Evolutionary conservation across 2,888 invertebrate genomes (phyloP).

Genomic region (Yponomeuta sedellus): DNA sequence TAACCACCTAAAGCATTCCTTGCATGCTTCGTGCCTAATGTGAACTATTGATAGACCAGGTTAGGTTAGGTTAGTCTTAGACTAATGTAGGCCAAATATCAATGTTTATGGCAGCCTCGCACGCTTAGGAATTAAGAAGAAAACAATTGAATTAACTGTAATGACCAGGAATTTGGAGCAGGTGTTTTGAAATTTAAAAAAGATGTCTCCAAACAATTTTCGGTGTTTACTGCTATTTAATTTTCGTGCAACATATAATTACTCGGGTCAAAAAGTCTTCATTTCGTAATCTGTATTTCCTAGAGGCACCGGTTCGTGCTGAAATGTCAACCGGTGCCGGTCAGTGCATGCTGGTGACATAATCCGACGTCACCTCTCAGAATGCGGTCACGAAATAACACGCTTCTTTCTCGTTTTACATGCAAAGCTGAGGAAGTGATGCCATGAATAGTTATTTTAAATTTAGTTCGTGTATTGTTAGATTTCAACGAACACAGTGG

Average conservation of each 20-base stretch:
- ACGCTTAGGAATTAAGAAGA: not conserved
- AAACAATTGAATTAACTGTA: not conserved
- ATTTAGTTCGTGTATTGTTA: too few relatives aligned
- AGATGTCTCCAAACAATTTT: too few relatives aligned
- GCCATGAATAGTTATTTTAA: not conserved
- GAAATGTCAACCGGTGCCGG: slow-evolving; percentile 1
- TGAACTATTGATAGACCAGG: not conserved
- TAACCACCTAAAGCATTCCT: slow-evolving; percentile 11
- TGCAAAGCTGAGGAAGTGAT: not conserved
- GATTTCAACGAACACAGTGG: too few relatives aligned
- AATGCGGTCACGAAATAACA: slow-evolving; percentile 7
- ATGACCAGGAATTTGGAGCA: too few relatives aligned
- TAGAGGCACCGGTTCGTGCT: not conserved
- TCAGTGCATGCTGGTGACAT: slow-evolving; percentile 24
- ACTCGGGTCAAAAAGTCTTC: not conserved
- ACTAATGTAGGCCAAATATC: slow-evolving; percentile 7
- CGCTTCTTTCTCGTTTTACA: not conserved
- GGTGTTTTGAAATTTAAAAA: too few relatives aligned
- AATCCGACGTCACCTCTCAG: slow-evolving; percentile 40
- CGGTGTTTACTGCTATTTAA: too few relatives aligned
- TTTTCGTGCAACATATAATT: too few relatives aligned
- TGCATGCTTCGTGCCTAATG: not conserved
- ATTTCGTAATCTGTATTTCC: not conserved
- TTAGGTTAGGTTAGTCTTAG: not conserved
- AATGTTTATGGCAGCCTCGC: not conserved